Percentiles rank a stretch among this genome's conserved stretches.
These are phyloP conservation scores for Athrips mouffetella DNA, from an alignment of 2,888 invertebrate species.

Conservation along the genomic window DNA sequence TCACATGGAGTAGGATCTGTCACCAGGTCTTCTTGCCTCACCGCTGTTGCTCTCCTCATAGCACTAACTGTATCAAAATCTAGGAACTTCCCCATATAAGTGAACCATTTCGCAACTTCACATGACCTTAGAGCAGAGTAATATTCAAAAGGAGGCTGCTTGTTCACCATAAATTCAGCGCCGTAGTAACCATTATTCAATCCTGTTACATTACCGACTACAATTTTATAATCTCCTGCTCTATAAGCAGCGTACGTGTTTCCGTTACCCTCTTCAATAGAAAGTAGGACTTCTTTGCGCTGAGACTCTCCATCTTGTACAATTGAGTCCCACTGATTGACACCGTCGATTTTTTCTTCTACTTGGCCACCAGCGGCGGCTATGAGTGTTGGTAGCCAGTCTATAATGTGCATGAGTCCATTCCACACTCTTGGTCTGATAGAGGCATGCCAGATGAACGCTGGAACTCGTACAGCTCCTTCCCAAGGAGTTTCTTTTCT, in stretches of 20 bases:
- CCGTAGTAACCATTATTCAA: conserved; percentile 60
- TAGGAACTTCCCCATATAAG: conserved; percentile 48
- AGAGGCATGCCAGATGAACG: conserved; percentile 82
- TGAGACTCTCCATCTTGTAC: conserved; percentile 60
- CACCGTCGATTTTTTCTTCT: conserved; percentile 77
- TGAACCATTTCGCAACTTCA: conserved; percentile 50
- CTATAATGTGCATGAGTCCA: conserved; percentile 86
- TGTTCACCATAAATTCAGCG: conserved; percentile 48
- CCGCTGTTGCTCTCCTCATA: conserved; percentile 46
- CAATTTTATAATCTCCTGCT: conserved; percentile 80
- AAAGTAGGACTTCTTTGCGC: conserved; percentile 77
- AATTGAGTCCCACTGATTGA: conserved; percentile 83
- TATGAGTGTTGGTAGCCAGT: conserved; percentile 88
- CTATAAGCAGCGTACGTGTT: conserved; percentile 77
- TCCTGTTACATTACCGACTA: conserved; percentile 75
- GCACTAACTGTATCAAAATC: conserved; percentile 42
- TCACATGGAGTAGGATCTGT: conserved; percentile 52
- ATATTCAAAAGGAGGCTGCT: conserved; percentile 51
- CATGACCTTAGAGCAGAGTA: conserved; percentile 45
- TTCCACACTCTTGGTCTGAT: conserved; percentile 80
- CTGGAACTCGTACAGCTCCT: conserved; percentile 88
- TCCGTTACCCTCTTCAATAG: conserved; percentile 73
- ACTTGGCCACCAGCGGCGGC: conserved; percentile 56
- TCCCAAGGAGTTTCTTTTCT: conserved; percentile 92
- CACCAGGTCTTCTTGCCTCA: conserved; percentile 51